Evolutionary conservation across 1,140 invertebrate genomes (phyloP).

Genomic region (Pollicipes pollicipes): DNA sequence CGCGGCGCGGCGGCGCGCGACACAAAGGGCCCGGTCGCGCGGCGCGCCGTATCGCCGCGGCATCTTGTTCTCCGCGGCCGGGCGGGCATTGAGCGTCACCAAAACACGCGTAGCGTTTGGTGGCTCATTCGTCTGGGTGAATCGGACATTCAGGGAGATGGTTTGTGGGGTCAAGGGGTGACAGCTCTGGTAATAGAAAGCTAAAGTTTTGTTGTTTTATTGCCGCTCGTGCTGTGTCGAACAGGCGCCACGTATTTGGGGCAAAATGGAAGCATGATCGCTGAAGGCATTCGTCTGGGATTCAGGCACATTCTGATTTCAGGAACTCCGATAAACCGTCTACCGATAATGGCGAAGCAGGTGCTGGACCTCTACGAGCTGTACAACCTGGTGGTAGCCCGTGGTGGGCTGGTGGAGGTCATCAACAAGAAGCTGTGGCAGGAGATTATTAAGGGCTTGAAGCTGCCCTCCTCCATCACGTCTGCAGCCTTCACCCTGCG

Average conservation of each 20-base stretch:
- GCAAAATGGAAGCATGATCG: too few relatives aligned
- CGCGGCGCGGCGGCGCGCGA: not conserved
- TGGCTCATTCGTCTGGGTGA: too few relatives aligned
- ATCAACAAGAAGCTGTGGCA: conserved; percentile 99
- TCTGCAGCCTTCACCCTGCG: conserved; percentile 96
- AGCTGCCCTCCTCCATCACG: conserved; percentile 94
- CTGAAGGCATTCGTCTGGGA: too few relatives aligned
- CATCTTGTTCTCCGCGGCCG: not conserved
- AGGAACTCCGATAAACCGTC: conserved; percentile 95
- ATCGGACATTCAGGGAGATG: too few relatives aligned
- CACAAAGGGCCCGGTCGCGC: not conserved
- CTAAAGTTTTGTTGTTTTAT: too few relatives aligned
- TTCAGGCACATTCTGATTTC: not conserved
- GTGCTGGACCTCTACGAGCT: conserved; percentile 94
- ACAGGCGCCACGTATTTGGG: too few relatives aligned
- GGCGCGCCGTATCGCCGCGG: not conserved
- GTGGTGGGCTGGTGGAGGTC: conserved; percentile 95
- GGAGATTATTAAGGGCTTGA: conserved; percentile 98
- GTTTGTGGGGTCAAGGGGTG: too few relatives aligned
- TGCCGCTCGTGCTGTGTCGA: too few relatives aligned
- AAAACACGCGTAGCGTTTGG: too few relatives aligned
- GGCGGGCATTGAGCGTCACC: not conserved
- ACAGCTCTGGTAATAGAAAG: too few relatives aligned
- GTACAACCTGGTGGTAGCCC: conserved; percentile 92
- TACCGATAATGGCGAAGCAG: conserved; percentile 99